These are phyloP conservation scores for Calliopsis andreniformis DNA, from an alignment of 1,140 invertebrate genomes.

Conservation along the genomic window DNA sequence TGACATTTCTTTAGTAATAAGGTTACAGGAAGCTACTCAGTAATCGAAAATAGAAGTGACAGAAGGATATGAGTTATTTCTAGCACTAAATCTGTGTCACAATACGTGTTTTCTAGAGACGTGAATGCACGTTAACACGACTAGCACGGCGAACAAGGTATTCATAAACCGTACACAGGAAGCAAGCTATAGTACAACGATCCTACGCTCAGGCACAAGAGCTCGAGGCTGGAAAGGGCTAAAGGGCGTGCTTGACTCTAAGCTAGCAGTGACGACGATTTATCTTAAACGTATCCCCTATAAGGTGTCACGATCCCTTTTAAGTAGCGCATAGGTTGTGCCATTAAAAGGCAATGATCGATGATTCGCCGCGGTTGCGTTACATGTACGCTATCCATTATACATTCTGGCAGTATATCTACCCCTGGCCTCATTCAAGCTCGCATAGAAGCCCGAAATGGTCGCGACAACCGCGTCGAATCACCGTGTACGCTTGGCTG, in stretches of 20 bases:
- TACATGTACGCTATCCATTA: constrained; percentile 61
- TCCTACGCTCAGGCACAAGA: constrained; percentile 11
- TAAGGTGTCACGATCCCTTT: constrained; percentile 64
- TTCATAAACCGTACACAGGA: constrained; percentile 20
- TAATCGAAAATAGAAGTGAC: too few relatives aligned
- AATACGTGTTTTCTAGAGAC: too few relatives aligned
- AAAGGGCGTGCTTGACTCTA: constrained; percentile 58
- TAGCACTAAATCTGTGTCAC: too few relatives aligned
- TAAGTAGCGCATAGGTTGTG: constrained; percentile 46
- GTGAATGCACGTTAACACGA: neutral
- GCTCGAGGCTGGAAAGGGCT: constrained; percentile 10
- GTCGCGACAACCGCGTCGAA: constrained; percentile 28
- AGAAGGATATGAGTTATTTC: too few relatives aligned
- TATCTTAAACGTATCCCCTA: constrained; percentile 72
- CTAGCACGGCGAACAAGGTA: neutral
- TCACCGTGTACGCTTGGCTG: neutral
- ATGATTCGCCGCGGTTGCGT: constrained; percentile 67
- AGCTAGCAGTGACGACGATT: constrained; percentile 73
- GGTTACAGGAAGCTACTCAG: too few relatives aligned
- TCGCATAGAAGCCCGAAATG: constrained; percentile 32
- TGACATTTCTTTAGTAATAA: too few relatives aligned
- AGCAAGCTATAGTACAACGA: constrained; percentile 3
- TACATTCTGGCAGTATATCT: constrained; percentile 50
- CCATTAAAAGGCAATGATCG: constrained; percentile 77
- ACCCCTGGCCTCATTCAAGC: constrained; percentile 19